These are phyloP conservation scores for Enteromius afrohamiltoni DNA, from an alignment of 2,797 vertebrate genomes.

Conservation along the genomic window DNA sequence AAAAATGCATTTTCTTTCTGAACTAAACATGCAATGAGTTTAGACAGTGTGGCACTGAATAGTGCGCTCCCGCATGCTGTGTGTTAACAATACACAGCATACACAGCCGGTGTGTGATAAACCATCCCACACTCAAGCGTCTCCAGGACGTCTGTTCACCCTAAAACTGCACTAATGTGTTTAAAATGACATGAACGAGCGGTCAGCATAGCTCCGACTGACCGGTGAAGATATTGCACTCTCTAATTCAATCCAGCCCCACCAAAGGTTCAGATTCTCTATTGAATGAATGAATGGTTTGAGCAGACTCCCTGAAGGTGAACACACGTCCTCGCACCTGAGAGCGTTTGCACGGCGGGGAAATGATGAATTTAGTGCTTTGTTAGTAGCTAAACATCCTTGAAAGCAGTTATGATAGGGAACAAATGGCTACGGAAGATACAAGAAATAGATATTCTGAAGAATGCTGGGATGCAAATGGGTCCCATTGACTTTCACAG, in stretches of 20 bases:
- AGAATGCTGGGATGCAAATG: neutral
- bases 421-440: neutral
- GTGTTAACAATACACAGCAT: neutral
- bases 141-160: slow-evolving; percentile 24
- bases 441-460: neutral
- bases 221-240: slow-evolving; percentile 66
- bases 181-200: slow-evolving; percentile 35
- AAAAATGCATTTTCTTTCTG: neutral
- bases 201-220: slow-evolving; percentile 24
- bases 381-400: neutral
- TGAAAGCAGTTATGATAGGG: neutral
- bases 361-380: neutral
- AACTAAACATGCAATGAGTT: neutral
- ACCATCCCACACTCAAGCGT: neutral
- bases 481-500: neutral
- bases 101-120: slow-evolving; percentile 6
- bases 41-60: neutral
- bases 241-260: slow-evolving; percentile 65
- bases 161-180: slow-evolving; percentile 21
- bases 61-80: neutral
- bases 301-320: slow-evolving; percentile 20
- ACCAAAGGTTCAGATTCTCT: slow-evolving; percentile 48
- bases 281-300: slow-evolving; percentile 41
- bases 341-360: neutral
- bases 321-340: neutral